Evolutionary conservation across 64 coral and sea anemone genomes (phyloP).

Genomic region (Exaiptasia diaphana): DNA sequence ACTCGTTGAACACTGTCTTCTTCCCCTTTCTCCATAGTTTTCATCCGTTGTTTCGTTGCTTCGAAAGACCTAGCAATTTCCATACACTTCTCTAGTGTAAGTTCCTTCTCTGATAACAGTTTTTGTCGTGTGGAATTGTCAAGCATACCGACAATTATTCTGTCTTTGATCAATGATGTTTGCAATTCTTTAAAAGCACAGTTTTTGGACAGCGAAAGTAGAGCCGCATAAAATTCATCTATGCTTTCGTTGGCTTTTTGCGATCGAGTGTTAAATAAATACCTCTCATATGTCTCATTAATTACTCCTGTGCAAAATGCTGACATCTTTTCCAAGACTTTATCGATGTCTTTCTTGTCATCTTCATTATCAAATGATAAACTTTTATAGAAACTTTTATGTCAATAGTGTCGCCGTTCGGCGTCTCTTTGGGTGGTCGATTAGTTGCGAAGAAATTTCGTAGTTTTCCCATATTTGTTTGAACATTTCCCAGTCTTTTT

Average conservation of each 20-base stretch:
- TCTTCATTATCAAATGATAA: slow-evolving; percentile 13
- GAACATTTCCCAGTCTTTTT: slow-evolving; percentile 14
- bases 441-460: slow-evolving; percentile 31
- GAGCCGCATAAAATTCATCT: slow-evolving; percentile 35
- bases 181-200: slow-evolving; percentile 37
- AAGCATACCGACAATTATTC: slow-evolving; percentile 30
- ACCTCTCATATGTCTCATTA: slow-evolving; percentile 64
- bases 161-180: slow-evolving; percentile 31
- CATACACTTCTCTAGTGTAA: slow-evolving; percentile 36
- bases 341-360: slow-evolving; percentile 31
- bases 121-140: slow-evolving; percentile 25
- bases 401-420: slow-evolving; percentile 38
- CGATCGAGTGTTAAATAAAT: slow-evolving; percentile 38
- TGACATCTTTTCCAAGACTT: slow-evolving; percentile 34
- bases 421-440: slow-evolving; percentile 14
- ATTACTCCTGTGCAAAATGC: slow-evolving; percentile 32
- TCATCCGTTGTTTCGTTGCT: slow-evolving; percentile 28
- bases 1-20: neutral
- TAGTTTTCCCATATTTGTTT: slow-evolving; percentile 43
- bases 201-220: slow-evolving; percentile 39
- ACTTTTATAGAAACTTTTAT: slow-evolving; percentile 27
- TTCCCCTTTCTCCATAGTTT: slow-evolving; percentile 40
- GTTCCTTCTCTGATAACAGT: slow-evolving; percentile 15
- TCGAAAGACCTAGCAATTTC: slow-evolving; percentile 47
- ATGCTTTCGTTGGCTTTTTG: slow-evolving; percentile 32